phyloP scores from a whole-genome alignment of 2,797 vertebrate species.

The Champsocephalus gunnari region DNA sequence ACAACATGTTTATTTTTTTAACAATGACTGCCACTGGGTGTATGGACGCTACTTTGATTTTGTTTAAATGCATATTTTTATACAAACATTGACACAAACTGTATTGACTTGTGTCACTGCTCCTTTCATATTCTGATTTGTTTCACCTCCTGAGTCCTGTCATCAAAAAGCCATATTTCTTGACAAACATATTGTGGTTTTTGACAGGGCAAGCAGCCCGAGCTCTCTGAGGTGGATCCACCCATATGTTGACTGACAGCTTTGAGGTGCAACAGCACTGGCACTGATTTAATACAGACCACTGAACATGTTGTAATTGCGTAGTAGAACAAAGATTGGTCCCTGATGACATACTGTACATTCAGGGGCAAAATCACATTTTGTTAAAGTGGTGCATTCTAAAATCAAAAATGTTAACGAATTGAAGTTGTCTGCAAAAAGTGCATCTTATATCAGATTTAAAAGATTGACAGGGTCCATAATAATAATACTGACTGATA shows the following conservation, averaged over 20 bases:
- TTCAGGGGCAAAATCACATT: not conserved
- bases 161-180: not conserved
- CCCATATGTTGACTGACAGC: constrained; percentile 3
- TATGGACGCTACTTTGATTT: not conserved
- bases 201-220: not conserved
- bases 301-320: constrained; percentile 4
- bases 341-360: not conserved
- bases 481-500: constrained; percentile 41
- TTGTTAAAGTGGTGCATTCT: not conserved
- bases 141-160: not conserved
- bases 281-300: not conserved
- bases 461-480: constrained; percentile 40
- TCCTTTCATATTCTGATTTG: not conserved
- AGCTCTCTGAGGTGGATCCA: not conserved
- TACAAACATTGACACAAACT: not conserved
- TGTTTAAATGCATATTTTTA: not conserved
- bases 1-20: not conserved
- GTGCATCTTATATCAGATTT: constrained; percentile 9
- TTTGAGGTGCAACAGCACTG: not conserved
- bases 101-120: not conserved
- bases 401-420: not conserved
- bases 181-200: constrained; percentile 2
- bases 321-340: not conserved
- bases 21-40: not conserved
- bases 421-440: not conserved